Conservation (phyloP, 2,113 vertebrate species). For the Phasianus colchicus region DNA sequence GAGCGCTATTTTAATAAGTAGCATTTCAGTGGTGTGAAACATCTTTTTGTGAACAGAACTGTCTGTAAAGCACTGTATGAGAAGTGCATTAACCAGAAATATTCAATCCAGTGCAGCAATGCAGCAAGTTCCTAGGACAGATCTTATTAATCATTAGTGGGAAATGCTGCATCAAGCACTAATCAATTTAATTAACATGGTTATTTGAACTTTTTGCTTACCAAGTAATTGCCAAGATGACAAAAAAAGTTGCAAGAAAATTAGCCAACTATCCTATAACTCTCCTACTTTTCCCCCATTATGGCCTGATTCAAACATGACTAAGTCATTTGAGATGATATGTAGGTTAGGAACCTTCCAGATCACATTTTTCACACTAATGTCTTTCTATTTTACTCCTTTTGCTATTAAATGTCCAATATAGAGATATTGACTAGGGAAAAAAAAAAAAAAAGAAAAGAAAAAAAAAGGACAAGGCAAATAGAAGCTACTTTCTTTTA, state of each 20-base stretch:
- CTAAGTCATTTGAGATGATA: not conserved
- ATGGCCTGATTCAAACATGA: conserved; percentile 43
- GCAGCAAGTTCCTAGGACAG: conserved; percentile 32
- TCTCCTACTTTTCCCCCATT: conserved; percentile 14
- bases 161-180: conserved; percentile 57
- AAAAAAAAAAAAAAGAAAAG: not conserved
- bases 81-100: conserved; percentile 41
- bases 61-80: not conserved
- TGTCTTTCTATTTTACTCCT: conserved; percentile 46
- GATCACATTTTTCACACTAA: conserved; percentile 49
- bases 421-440: conserved; percentile 21
- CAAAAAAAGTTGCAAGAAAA: conserved; percentile 55
- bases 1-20: not conserved
- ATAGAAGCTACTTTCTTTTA: conserved; percentile 43
- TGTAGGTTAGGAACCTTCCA: conserved; percentile 7
- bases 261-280: conserved; percentile 39
- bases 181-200: conserved; percentile 69
- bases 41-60: not conserved
- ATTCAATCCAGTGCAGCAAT: conserved; percentile 23
- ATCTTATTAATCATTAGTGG: conserved; percentile 44
- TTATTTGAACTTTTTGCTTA: conserved; percentile 68
- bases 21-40: not conserved
- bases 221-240: conserved; percentile 44
- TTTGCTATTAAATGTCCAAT: conserved; percentile 64
- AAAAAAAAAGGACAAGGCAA: not conserved